phyloP scores from a whole-genome alignment of 2,113 vertebrate genomes.

The Syngnathoides biaculeatus region DNA sequence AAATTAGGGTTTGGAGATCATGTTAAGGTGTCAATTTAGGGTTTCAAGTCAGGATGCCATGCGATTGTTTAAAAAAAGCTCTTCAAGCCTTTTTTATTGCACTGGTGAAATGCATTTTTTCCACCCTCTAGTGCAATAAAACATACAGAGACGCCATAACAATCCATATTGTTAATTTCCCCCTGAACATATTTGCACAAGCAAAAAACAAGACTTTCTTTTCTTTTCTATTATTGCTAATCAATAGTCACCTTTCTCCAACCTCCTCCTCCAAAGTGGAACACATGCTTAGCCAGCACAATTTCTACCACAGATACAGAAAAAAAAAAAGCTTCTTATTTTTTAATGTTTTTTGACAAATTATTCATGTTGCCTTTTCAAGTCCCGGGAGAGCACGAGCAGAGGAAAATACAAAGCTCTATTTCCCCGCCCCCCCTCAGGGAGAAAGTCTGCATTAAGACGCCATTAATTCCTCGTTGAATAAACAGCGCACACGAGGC shows the following conservation, averaged over 20 bases:
- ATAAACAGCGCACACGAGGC: slow-evolving; percentile 61
- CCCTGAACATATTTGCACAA: neutral
- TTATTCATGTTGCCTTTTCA: slow-evolving; percentile 69
- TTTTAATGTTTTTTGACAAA: slow-evolving; percentile 67
- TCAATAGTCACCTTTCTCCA: slow-evolving; percentile 16
- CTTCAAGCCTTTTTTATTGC: no score
- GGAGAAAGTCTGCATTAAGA: slow-evolving; percentile 54
- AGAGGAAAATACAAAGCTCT: slow-evolving; percentile 64
- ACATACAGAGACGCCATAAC: no score
- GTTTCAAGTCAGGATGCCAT: no score
- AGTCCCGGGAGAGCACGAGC: slow-evolving; percentile 55
- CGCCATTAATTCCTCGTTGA: slow-evolving; percentile 43
- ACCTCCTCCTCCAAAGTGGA: slow-evolving; percentile 25
- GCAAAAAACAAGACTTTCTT: neutral
- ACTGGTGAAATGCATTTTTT: no score
- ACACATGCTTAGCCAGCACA: slow-evolving; percentile 53
- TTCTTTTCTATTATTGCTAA: neutral
- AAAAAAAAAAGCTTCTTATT: slow-evolving; percentile 41
- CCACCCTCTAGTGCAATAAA: no score
- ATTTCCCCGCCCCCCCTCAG: slow-evolving; percentile 63
- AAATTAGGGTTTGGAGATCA: no score
- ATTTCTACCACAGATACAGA: slow-evolving; percentile 31
- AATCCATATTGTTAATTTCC: neutral
- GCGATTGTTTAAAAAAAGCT: no score
- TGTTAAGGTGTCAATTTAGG: no score